These are phyloP conservation scores for Perizoma flavofasciatum DNA, from an alignment of 2,888 invertebrate species.

Conservation along the genomic window DNA sequence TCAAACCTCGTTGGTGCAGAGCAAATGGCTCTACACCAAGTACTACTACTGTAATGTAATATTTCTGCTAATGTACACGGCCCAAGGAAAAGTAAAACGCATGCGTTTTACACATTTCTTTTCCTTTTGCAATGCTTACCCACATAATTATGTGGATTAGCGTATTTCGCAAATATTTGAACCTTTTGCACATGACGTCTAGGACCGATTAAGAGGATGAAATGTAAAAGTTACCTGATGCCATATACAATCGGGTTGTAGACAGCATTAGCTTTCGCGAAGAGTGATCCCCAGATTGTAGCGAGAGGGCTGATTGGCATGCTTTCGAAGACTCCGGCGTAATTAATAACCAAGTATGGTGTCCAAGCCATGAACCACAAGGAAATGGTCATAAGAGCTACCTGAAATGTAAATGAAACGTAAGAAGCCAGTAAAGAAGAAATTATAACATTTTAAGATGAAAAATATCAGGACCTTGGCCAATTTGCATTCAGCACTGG, in stretches of 20 bases:
- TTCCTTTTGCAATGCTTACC: too few relatives aligned
- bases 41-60: too few relatives aligned
- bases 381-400: constrained; percentile 94
- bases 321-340: constrained; percentile 90
- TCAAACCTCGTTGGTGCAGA: too few relatives aligned
- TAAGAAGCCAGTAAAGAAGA: background rate
- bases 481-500: constrained; percentile 93
- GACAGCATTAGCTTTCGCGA: constrained; percentile 95
- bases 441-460: background rate
- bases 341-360: constrained; percentile 93
- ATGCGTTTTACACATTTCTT: too few relatives aligned
- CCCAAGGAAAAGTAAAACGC: too few relatives aligned
- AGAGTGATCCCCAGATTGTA: constrained; percentile 95
- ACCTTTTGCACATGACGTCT: too few relatives aligned
- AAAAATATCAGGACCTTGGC: constrained; percentile 85
- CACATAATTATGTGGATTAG: too few relatives aligned
- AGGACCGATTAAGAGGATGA: too few relatives aligned
- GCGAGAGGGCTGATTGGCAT: constrained; percentile 90
- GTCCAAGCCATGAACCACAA: constrained; percentile 98
- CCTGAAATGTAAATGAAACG: constrained; percentile 63
- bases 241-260: constrained; percentile 97
- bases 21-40: too few relatives aligned
- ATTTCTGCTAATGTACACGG: too few relatives aligned
- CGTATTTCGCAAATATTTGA: too few relatives aligned
- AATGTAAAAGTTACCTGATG: constrained; percentile 86